Evolutionary conservation across 64 coral and sea anemone genomes (phyloP), one percentile per base, ranked within the genome.

Genomic region (Anthopleura sola): DNA sequence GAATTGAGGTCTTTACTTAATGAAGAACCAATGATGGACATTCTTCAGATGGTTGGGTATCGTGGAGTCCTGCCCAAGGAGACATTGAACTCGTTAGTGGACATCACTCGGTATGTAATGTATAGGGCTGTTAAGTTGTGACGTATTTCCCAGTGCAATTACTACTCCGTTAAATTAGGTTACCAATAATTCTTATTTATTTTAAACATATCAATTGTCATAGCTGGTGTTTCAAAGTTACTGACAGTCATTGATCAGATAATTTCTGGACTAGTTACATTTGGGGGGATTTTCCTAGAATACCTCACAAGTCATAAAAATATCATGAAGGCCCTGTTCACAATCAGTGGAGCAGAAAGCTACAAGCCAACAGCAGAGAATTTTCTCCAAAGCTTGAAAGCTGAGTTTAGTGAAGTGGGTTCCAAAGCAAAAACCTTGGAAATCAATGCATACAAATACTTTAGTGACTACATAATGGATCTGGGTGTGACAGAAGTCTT

Each of bases 221-320:
- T 93, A 60, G 74, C 81, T 82, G 92, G 92, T 85, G 79, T 93
- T 82, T 75, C 78, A 58, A 88, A 83, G 71, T 86, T 85, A 80
- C 77, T 93, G 87, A 82, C 87, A 55, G 86, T 80, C 78, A 86
- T 93, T 68, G 92, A 93, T 66, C 92, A 93, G 66, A 86, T 93
- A 38, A 83, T 32, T 75, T 85, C 87, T 86, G 92, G 77, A 50
- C 87, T 93, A 49, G 83, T 83, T 49, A 81, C 84, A 55, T 94
- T 86, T 90, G 68, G 88, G 83, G 88, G 55, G 62, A 57, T 57
- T 11, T 57, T 57, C 55, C 40, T 94, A 37, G 78, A 94, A 64
- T 60, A 68, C 85, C 86, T 94, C 68, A 94, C 68, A 53, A 89
- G 64, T 90, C 85, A 90, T 78, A 83, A 56, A 87, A 60, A 75